These are phyloP conservation scores for Branchipolynoe longqiensis DNA, from an alignment of 2,888 invertebrate genomes.

Conservation along the genomic window DNA sequence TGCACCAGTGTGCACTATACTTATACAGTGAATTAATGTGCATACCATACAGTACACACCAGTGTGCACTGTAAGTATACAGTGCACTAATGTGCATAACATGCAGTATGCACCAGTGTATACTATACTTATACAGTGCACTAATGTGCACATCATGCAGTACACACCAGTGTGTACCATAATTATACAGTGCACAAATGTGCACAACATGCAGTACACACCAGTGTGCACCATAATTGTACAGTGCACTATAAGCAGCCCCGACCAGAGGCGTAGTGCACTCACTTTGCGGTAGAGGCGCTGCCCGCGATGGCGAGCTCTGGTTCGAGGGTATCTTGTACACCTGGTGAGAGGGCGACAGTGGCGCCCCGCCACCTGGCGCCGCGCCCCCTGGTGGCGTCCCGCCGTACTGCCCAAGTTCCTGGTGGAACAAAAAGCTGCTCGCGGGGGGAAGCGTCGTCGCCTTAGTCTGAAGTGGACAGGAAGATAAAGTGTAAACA, in stretches of 20 bases:
- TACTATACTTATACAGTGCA: too few relatives aligned
- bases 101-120: not conserved
- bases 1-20: too few relatives aligned
- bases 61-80: not conserved
- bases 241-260: too few relatives aligned
- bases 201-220: too few relatives aligned
- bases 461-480: constrained; percentile 43
- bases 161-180: too few relatives aligned
- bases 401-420: constrained; percentile 47
- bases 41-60: not conserved
- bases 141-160: too few relatives aligned
- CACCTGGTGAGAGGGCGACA: constrained; percentile 48
- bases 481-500: not conserved
- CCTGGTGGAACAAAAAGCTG: constrained; percentile 55
- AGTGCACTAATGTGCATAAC: not conserved
- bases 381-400: not conserved
- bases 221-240: too few relatives aligned
- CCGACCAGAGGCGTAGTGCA: too few relatives aligned
- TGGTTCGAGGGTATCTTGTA: constrained; percentile 57
- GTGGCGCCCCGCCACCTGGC: not conserved
- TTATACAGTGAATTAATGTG: not conserved
- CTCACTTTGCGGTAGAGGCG: constrained; percentile 53
- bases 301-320: constrained; percentile 54
- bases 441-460: constrained; percentile 41
- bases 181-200: too few relatives aligned